Conservation (phyloP, 2,113 vertebrate species). For the Rallus limicola region DNA sequence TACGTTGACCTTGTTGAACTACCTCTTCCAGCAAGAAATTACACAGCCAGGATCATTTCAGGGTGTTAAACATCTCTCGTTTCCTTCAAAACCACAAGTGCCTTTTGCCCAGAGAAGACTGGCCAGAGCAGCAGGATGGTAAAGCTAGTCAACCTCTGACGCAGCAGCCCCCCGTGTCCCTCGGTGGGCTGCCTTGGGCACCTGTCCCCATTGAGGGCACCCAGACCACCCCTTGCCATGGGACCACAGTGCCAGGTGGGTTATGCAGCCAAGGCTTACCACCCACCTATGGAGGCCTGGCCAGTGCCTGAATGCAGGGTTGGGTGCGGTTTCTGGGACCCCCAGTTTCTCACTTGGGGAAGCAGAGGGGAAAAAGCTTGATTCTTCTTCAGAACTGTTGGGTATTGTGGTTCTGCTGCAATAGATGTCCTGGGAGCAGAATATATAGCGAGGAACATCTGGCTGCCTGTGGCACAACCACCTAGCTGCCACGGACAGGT, state of each 20-base stretch:
- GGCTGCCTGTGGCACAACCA: background rate
- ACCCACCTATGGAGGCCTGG: background rate
- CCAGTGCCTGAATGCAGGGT: background rate
- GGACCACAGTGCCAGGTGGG: background rate
- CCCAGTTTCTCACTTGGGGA: background rate
- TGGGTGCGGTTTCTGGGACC: background rate
- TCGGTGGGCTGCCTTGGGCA: background rate
- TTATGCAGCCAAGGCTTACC: background rate
- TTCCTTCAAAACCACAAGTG: background rate
- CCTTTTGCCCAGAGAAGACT: background rate
- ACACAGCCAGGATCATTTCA: background rate
- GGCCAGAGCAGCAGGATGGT: background rate
- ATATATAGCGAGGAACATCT: background rate
- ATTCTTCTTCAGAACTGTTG: background rate
- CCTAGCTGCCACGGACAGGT: background rate
- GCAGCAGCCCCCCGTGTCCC: background rate
- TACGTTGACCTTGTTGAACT: background rate
- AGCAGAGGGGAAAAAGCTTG: background rate
- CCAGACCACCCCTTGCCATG: background rate
- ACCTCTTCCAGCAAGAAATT: background rate
- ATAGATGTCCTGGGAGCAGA: background rate
- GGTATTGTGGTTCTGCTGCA: background rate
- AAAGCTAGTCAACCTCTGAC: background rate
- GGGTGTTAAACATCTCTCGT: background rate
- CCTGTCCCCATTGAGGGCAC: rapidly evolving